Conservation (phyloP, 2,113 vertebrate species). For the Mormyrus iriodes region DNA sequence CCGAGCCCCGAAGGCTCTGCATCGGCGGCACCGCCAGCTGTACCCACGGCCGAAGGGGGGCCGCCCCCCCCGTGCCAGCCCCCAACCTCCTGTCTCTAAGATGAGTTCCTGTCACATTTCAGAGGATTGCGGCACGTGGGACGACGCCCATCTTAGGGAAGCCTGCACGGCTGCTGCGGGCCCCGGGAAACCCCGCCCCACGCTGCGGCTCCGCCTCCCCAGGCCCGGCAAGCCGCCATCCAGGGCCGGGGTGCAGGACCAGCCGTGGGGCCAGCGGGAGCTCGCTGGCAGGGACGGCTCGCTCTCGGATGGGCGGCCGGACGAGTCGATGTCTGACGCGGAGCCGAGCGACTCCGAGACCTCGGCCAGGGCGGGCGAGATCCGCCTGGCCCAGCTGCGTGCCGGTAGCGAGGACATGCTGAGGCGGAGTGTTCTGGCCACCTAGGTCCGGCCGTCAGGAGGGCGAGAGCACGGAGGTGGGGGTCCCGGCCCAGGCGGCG, state of each 20-base stretch:
- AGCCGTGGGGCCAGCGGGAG: conserved; percentile 20
- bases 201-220: conserved; percentile 65
- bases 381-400: conserved; percentile 70
- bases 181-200: conserved; percentile 52
- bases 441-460: conserved; percentile 55
- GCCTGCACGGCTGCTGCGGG: conserved; percentile 49
- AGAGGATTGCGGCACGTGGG: conserved; percentile 45
- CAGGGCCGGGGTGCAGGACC: conserved; percentile 47
- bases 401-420: conserved; percentile 80
- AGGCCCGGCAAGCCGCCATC: conserved; percentile 68
- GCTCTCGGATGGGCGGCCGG: conserved; percentile 71
- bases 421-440: conserved; percentile 85
- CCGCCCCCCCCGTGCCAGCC: conserved; percentile 45
- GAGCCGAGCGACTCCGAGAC: conserved; percentile 83
- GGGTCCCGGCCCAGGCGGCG: conserved; percentile 60
- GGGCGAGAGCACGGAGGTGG: neutral
- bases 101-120: conserved; percentile 70
- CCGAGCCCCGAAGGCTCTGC: conserved; percentile 35
- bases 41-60: conserved; percentile 47
- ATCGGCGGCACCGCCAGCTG: conserved; percentile 34
- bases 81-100: conserved; percentile 67
- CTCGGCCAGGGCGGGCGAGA: conserved; percentile 59
- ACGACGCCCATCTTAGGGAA: conserved; percentile 43
- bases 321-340: conserved; percentile 86
- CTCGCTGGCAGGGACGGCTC: conserved; percentile 54